These are phyloP conservation scores for Bufo gargarizans DNA, from an alignment of 2,113 vertebrate species.

Conservation along the genomic window DNA sequence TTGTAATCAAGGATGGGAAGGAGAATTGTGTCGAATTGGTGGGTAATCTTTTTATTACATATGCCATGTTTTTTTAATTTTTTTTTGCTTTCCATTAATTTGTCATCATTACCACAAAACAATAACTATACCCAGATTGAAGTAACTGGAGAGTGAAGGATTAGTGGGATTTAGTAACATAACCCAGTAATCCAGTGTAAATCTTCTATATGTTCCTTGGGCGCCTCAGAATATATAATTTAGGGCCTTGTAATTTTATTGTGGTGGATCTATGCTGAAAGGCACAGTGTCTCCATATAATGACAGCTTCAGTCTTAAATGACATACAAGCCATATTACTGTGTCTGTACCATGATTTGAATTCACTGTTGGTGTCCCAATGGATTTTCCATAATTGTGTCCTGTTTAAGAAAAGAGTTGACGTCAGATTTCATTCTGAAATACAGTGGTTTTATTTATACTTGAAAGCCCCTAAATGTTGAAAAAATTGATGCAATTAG, in stretches of 20 bases:
- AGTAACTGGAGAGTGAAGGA: slow-evolving; percentile 40
- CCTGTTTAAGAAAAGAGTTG: not conserved
- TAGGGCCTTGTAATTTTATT: slow-evolving; percentile 13
- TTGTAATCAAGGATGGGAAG: slow-evolving; percentile 94
- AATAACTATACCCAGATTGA: slow-evolving; percentile 37
- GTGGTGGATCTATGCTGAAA: slow-evolving; percentile 20
- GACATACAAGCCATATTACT: slow-evolving; percentile 15
- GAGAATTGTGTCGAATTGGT: slow-evolving; percentile 93
- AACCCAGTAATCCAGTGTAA: slow-evolving; percentile 2
- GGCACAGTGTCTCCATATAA: slow-evolving; percentile 24
- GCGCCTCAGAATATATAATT: slow-evolving; percentile 27
- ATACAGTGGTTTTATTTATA: not conserved
- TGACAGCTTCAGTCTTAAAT: slow-evolving; percentile 6
- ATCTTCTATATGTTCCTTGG: slow-evolving; percentile 10
- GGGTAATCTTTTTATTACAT: slow-evolving; percentile 64
- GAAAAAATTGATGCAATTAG: not conserved
- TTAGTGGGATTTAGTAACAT: slow-evolving; percentile 39
- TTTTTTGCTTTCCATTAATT: slow-evolving; percentile 34
- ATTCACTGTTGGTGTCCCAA: not conserved
- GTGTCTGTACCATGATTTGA: slow-evolving; percentile 1
- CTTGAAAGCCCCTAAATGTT: not conserved
- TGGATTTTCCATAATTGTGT: not conserved
- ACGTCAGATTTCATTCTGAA: not conserved
- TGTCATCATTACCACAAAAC: slow-evolving; percentile 33
- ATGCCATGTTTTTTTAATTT: slow-evolving; percentile 15